Percentiles rank a stretch among this genome's conserved stretches.
phyloP scores from a whole-genome alignment of 2,113 vertebrate genomes.

The Fukomys damarensis region DNA sequence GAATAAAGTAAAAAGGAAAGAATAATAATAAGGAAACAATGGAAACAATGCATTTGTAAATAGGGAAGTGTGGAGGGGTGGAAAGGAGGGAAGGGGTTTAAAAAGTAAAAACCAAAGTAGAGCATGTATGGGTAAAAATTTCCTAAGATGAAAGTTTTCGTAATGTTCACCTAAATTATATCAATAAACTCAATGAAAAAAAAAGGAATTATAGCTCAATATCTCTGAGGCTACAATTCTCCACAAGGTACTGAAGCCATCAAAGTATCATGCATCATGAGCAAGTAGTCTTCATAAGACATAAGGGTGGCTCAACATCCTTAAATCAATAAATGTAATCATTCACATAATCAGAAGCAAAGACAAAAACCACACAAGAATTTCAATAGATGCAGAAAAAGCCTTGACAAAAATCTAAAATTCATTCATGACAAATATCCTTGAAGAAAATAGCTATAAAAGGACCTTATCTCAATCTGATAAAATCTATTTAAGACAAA shows the following conservation, averaged over 20 bases:
- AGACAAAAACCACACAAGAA: neutral
- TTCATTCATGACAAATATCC: neutral
- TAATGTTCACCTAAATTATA: too few relatives aligned
- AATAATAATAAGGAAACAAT: too few relatives aligned
- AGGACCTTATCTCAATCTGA: neutral
- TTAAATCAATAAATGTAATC: neutral
- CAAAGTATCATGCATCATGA: neutral
- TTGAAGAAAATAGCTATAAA: neutral
- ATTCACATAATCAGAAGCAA: neutral
- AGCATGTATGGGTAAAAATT: too few relatives aligned
- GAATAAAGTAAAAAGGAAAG: too few relatives aligned
- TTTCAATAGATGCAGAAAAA: neutral
- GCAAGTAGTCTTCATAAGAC: neutral
- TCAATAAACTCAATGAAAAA: too few relatives aligned
- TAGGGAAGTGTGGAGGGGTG: too few relatives aligned
- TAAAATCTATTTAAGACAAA: neutral
- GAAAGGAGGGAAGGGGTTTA: too few relatives aligned
- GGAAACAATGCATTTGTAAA: too few relatives aligned
- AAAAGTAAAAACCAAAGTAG: too few relatives aligned
- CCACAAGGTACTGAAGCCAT: neutral
- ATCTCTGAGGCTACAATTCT: neutral
- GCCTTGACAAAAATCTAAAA: neutral
- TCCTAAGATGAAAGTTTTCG: too few relatives aligned
- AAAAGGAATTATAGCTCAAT: neutral
- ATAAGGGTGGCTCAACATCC: neutral